A percentile compares a stretch with the other conserved stretches of the same genome.
phyloP scores from a whole-genome alignment of 2,113 vertebrate genomes.

The Laticauda colubrina region DNA sequence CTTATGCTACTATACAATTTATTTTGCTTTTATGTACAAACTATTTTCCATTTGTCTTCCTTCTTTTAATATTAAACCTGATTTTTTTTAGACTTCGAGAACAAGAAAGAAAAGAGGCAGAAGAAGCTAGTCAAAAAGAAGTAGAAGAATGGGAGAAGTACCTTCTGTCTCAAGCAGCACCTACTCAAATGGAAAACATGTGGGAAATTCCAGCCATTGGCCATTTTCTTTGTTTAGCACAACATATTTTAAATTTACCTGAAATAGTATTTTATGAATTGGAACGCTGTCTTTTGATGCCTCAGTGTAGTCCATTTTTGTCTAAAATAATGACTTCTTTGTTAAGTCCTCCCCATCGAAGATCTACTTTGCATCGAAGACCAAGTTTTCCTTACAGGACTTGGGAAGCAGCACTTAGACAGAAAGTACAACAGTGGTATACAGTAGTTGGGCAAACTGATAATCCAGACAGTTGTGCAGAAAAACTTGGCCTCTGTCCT shows the following conservation, averaged over 20 bases:
- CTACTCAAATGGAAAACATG: slow-evolving; percentile 82
- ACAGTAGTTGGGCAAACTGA: slow-evolving; percentile 77
- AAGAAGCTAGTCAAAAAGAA: slow-evolving; percentile 92
- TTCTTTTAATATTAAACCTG: slow-evolving; percentile 23
- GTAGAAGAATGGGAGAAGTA: slow-evolving; percentile 92
- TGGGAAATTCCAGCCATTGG: slow-evolving; percentile 98
- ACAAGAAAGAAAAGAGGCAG: slow-evolving; percentile 91
- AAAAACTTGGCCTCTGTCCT: slow-evolving; percentile 87
- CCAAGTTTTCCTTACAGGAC: slow-evolving; percentile 86
- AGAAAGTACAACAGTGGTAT: slow-evolving; percentile 90
- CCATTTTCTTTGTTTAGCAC: slow-evolving; percentile 96
- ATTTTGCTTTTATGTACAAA: slow-evolving; percentile 13
- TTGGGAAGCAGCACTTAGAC: slow-evolving; percentile 91
- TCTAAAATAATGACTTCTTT: slow-evolving; percentile 97
- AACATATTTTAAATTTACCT: slow-evolving; percentile 91
- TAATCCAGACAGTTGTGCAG: slow-evolving; percentile 79
- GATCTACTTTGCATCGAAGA: slow-evolving; percentile 84
- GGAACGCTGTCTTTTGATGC: slow-evolving; percentile 95
- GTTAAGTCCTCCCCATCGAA: slow-evolving; percentile 84
- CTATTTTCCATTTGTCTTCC: not conserved
- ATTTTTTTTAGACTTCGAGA: slow-evolving; percentile 84
- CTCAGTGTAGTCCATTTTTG: slow-evolving; percentile 89
- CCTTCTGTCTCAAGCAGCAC: slow-evolving; percentile 83
- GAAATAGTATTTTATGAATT: slow-evolving; percentile 97
- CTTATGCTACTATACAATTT: not conserved